Conservation (phyloP, 2,113 vertebrate species). For the Phainopepla nitens region DNA sequence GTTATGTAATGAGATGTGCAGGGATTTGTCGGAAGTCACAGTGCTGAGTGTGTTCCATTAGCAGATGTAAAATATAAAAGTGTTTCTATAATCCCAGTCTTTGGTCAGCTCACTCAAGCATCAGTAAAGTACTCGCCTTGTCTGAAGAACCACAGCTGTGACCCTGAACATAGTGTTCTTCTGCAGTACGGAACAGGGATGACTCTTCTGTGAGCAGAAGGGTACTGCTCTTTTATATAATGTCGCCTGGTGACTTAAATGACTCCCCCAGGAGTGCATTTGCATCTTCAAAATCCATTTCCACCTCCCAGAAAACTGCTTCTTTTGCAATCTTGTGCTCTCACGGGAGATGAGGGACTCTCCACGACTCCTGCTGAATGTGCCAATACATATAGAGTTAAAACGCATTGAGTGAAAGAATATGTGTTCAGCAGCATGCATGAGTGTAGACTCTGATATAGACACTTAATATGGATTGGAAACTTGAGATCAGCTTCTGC, state of each 20-base stretch:
- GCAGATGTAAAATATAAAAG: neutral
- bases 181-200: neutral
- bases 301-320: neutral
- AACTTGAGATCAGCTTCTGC: neutral
- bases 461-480: neutral
- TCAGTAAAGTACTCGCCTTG: neutral
- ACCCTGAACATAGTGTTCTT: neutral
- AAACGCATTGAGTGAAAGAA: neutral
- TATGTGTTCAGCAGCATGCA: neutral
- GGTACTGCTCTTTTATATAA: neutral
- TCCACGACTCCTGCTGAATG: neutral
- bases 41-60: neutral
- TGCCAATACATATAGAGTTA: neutral
- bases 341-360: neutral
- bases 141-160: neutral
- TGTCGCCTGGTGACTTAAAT: neutral
- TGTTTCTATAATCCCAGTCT: neutral
- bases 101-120: neutral
- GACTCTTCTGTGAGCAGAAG: neutral
- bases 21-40: neutral
- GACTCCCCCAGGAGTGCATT: neutral
- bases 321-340: neutral
- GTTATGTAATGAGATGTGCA: neutral
- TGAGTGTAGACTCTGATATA: neutral
- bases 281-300: neutral